These are phyloP conservation scores for Petrolisthes manimaculis DNA, from an alignment of 2,888 invertebrate species.

Conservation along the genomic window DNA sequence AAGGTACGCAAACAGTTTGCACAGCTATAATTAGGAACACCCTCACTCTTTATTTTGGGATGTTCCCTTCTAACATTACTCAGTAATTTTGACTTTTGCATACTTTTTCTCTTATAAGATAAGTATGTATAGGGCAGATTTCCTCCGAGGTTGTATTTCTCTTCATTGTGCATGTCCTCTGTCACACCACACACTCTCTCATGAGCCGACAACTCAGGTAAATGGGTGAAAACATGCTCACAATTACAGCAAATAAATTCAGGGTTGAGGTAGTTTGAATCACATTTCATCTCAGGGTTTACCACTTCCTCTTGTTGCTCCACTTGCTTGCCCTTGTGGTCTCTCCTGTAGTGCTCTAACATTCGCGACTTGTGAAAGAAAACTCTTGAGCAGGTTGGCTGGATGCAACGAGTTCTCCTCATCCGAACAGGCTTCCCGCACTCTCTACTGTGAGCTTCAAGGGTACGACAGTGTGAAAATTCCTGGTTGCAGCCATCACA, in stretches of 20 bases:
- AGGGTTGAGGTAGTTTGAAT: background rate
- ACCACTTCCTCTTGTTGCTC: background rate
- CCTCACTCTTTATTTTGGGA: constrained; percentile 2
- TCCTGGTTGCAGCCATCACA: constrained; percentile 14
- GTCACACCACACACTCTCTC: constrained; percentile 21
- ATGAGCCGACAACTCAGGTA: constrained; percentile 4
- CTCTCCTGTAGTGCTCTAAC: constrained; percentile 26
- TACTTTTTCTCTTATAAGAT: constrained; percentile 7
- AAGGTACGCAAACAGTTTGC: constrained; percentile 15
- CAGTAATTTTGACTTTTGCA: background rate
- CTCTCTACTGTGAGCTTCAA: constrained; percentile 20
- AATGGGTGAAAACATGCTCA: constrained; percentile 12
- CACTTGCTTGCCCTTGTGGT: background rate
- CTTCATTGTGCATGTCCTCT: background rate
- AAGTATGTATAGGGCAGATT: constrained; percentile 2
- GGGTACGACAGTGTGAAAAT: constrained; percentile 10
- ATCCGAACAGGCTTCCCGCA: constrained; percentile 11
- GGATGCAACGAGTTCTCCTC: constrained; percentile 12
- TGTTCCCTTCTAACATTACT: constrained; percentile 12
- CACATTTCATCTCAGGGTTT: background rate
- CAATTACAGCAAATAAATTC: constrained; percentile 30
- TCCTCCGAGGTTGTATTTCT: background rate
- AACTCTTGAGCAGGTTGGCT: background rate
- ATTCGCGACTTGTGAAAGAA: constrained; percentile 32
- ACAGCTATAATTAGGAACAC: constrained; percentile 19